phyloP scores from a whole-genome alignment of 1,140 invertebrate genomes.

The Drosophila asahinai region DNA sequence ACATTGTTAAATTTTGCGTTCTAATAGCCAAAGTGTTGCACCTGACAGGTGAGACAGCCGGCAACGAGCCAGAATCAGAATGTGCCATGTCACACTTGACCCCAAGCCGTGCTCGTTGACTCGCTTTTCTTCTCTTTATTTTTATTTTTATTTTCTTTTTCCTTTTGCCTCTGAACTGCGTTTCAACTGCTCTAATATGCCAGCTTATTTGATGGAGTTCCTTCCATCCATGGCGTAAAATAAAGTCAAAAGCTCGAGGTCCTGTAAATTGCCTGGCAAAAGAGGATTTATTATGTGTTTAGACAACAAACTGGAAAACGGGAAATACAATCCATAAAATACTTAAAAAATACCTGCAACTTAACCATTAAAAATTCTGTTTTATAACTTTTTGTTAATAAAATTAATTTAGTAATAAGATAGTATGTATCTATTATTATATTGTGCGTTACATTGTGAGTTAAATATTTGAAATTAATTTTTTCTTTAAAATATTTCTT shows the following conservation, averaged over 20 bases:
- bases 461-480: too few species aligned
- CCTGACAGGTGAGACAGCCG: constrained; percentile 36
- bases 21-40: constrained; percentile 76
- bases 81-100: constrained; percentile 67
- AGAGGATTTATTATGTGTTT: constrained; percentile 25
- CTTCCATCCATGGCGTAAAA: background rate
- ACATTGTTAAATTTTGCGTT: constrained; percentile 77
- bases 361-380: background rate
- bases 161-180: constrained; percentile 1
- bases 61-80: constrained; percentile 57
- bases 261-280: constrained; percentile 47
- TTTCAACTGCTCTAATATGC: constrained; percentile 63
- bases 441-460: too few species aligned
- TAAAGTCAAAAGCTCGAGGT: constrained; percentile 17
- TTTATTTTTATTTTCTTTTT: background rate
- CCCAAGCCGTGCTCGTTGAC: constrained; percentile 45
- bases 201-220: constrained; percentile 49
- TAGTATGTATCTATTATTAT: too few species aligned
- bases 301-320: background rate
- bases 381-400: too few species aligned
- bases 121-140: constrained; percentile 28
- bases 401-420: background rate
- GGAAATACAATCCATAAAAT: too few species aligned
- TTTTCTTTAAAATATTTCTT: background rate
- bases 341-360: background rate